A percentile compares a stretch with the other conserved stretches of the same genome.
These are phyloP conservation scores for Reinhardtius hippoglossoides DNA, from an alignment of 2,113 vertebrate genomes.

Conservation along the genomic window DNA sequence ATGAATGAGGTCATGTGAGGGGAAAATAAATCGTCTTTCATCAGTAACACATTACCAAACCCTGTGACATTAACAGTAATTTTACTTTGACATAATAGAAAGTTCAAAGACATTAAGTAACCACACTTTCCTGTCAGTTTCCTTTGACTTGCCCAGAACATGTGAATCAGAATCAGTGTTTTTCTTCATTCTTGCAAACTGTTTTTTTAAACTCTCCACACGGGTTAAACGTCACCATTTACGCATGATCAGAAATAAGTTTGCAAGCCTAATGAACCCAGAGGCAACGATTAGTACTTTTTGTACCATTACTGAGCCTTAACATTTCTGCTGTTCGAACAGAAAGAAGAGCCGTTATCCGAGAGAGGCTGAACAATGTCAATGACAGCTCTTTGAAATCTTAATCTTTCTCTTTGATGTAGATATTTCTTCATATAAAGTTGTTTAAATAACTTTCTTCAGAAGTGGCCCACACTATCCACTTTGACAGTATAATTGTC, in stretches of 20 bases:
- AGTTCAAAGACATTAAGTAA: slow-evolving; percentile 58
- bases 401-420: background rate
- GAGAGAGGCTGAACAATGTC: background rate
- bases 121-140: slow-evolving; percentile 67
- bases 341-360: background rate
- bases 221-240: slow-evolving; percentile 45
- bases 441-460: background rate
- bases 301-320: background rate
- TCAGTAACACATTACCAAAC: slow-evolving; percentile 39
- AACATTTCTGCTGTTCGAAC: background rate
- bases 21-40: slow-evolving; percentile 42
- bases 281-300: background rate
- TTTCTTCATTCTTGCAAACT: too few relatives aligned
- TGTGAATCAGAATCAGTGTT: slow-evolving; percentile 33
- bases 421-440: background rate
- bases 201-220: background rate
- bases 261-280: background rate
- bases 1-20: slow-evolving; percentile 49
- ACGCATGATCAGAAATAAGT: slow-evolving; percentile 12
- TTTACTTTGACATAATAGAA: slow-evolving; percentile 61
- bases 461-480: background rate
- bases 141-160: slow-evolving; percentile 56
- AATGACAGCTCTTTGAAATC: background rate
- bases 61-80: slow-evolving; percentile 48
- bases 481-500: background rate